Evolutionary conservation across 2,797 vertebrate genomes (phyloP), one percentile per base, ranked within the genome.

Genomic region (Anguilla megastoma): DNA sequence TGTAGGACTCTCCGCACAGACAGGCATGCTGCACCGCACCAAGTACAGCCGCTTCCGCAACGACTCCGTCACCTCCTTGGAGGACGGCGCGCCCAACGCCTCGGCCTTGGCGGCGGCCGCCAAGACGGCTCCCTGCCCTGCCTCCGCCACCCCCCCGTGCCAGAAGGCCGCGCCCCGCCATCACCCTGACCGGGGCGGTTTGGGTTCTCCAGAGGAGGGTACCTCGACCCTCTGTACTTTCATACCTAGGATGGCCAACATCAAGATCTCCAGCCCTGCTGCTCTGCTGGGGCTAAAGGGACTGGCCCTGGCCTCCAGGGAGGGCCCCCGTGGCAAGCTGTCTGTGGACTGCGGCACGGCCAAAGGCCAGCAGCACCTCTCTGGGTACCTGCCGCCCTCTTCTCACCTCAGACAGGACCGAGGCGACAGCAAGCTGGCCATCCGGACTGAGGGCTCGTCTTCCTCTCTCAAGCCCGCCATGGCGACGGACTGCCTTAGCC

Each of bases 11-110:
- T 92, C 94, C 85, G 93, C 92, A 92, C 94, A 95, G 91, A 93
- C 95, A 95, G 97, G 96, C 90, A 98, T 98, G 98, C 96, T 99
- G 95, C 95, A 98, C 94, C 96, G 97, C 91, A 95, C 97, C 88
- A 98, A 98, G 93, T 98, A 98, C 95, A 98, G 97, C 90, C 96
- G 97, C 85, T 97, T 98, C 93, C 97, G 96, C 91, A 97, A 97
- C 87, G 97, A 98, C 91, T 97, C 98, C 0, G 90, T 96, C 91
- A 95, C 97, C 27, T 96, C 97, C 63, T 91, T 96, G 91, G 97
- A 98, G 45, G 97, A 98, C 89, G 92, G 93, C 45, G 90, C 94
- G 0, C 93, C 93, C 41, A 95, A 92, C 86, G 90, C 93, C 0
- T 88, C 95, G 33, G 88, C 93, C 48, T 87, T 92, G 18, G 92